Evolutionary conservation across 2,113 vertebrate genomes (phyloP).

Genomic region (Hydrolagus affinis): DNA sequence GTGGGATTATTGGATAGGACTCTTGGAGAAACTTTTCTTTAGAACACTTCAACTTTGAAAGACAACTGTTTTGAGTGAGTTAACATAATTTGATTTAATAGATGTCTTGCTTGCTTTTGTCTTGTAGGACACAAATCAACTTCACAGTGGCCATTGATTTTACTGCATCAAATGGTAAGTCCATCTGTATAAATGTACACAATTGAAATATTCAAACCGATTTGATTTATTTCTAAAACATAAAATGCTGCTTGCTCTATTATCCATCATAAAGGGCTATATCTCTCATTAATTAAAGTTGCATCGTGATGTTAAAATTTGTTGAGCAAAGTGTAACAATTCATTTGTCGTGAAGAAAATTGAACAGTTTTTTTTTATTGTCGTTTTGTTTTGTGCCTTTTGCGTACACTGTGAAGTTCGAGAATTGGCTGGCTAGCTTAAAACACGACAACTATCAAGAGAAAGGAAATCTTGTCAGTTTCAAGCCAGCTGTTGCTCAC

Average conservation of each 20-base stretch:
- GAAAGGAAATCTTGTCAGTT: not conserved
- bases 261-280: not conserved
- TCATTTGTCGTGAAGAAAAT: not conserved
- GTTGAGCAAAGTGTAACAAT: not conserved
- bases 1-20: too few relatives aligned
- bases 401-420: not conserved
- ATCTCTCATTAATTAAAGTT: not conserved
- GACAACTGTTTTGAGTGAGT: too few relatives aligned
- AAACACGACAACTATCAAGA: not conserved
- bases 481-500: not conserved
- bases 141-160: conserved; percentile 98
- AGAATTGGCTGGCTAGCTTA: not conserved
- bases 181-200: not conserved
- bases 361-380: not conserved
- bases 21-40: too few relatives aligned
- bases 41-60: too few relatives aligned
- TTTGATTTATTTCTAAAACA: not conserved
- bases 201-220: not conserved
- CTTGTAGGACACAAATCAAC: conserved; percentile 91
- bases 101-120: conserved; percentile 40
- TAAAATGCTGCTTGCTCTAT: not conserved
- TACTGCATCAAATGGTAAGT: conserved; percentile 95
- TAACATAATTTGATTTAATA: too few relatives aligned
- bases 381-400: not conserved
- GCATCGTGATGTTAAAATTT: not conserved